Base-by-base conservation (phyloP, 2,113 vertebrate species). In the Trichechus manatus region DNA sequence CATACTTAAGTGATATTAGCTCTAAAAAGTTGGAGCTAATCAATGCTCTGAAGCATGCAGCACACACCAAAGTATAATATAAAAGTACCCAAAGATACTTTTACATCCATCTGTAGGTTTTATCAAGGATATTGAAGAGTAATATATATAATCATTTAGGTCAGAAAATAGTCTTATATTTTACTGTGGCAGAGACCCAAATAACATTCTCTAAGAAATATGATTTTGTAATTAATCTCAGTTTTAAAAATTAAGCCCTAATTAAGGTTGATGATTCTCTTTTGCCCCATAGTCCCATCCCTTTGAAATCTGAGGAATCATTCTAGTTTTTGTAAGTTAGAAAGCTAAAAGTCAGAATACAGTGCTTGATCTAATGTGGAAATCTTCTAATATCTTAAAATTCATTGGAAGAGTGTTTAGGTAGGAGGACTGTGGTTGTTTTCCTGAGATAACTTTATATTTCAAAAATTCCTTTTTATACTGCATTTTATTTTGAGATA, bases 241-340 rank as follows among this genome's bases (percentile, higher is more conserved):
- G 87, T 84, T 78, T 81, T 87, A 63, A 59, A 89, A 93, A 31
- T 74, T 56, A 93, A 94, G 44, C 39, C 23, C 29, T 39, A 31
- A 96, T 72, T 36, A 93, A 79, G 17, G 61, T 44, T n/a, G 20
- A 86, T 36, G 19, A 6, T 33, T 74, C 14, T 82, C 42, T 29
- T 85, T 94, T 91, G 42, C 3, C n/a, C 53, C 53, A 81, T 27
- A 72, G 31, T 50, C 36, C 22, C 23, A 87, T 63, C 9, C 23
- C 17, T 97, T 96, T 96, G 92, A 96, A 42, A 8, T 89, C 17
- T 86, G 27, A 93, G 72, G 33, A 92, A 92, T 77, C 23, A 93
- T 42, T 87, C 68, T 75, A 8, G 20, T 94, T 97, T 92, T 39
- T 95, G 6, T 77, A 93, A 13, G 1, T 36, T 80, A 56, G 1